Evolutionary conservation across 2,797 vertebrate genomes (phyloP), one percentile per base, ranked within the genome.

Genomic region (Steatocranus sp.): DNA sequence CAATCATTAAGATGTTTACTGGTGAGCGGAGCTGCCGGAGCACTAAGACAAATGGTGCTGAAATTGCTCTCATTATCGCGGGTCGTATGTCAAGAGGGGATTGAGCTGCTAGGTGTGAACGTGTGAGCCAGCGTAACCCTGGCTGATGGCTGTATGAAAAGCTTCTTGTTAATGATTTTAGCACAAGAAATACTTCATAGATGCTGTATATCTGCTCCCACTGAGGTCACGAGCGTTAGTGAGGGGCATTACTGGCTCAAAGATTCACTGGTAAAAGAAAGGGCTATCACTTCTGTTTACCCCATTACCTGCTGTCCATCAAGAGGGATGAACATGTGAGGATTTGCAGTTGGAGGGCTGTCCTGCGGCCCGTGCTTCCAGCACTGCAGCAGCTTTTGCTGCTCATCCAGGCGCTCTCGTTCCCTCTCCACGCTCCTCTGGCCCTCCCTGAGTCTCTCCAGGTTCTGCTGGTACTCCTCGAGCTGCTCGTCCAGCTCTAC

Each of bases 381-480:
- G 87, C 83, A 93, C 84, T 92, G 94, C 78, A 95, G 94, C 94
- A 93, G 94, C 91, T 89, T 93, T 34, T 93, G 83, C 80, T 95
- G 95, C 79, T 82, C 83, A 43, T 95, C 96, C 93, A 98, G 86
- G 7, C 54, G 90, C 53, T 97, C 93, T 0, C 95, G 93, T 81
- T 98, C 97, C 83, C 82, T 95, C 89, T 97, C 97, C 93, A 99
- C 97, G 75, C 93, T 95, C 82, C 95, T 94, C 93, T 98, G 97
- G 68, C 98, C 97, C 78, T 98, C 97, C 32, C 95, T 86, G 68
- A 99, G 97, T 85, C 97, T 93, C 92, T 99, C 97, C 92, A 99
- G 92, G 80, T 94, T 97, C 87, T 97, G 98, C 92, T 97, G 97
- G 94, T 98, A 98, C 81, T 99, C 98, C 82, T 96, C 96, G 53